phyloP scores from a whole-genome alignment of 2,113 vertebrate species.

The Tricholaema leucomelas region DNA sequence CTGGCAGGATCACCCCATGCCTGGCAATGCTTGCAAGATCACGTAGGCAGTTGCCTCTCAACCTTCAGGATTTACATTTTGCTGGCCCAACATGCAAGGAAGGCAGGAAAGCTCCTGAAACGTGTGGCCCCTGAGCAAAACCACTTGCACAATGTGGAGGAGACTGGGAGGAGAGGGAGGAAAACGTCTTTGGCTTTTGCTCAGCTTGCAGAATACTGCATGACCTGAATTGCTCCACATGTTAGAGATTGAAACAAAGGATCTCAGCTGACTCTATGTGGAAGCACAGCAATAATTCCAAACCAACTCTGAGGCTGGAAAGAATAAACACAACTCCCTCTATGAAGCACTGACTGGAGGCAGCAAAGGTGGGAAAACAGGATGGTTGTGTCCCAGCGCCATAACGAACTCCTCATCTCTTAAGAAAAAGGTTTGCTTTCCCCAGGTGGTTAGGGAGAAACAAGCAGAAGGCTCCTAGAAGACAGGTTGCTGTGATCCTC shows the following conservation, averaged over 20 bases:
- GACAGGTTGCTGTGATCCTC: neutral
- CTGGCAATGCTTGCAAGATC: neutral
- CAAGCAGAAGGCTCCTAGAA: neutral
- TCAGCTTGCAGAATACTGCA: neutral
- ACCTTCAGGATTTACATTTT: conserved; percentile 6
- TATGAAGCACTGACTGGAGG: neutral
- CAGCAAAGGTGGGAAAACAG: neutral
- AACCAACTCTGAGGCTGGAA: neutral
- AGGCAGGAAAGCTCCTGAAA: neutral
- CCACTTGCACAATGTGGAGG: neutral
- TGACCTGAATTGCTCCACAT: neutral
- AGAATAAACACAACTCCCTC: neutral
- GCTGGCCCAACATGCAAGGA: neutral
- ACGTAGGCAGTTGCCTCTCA: neutral
- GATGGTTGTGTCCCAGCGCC: neutral
- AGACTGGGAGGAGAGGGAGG: neutral
- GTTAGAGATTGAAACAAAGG: neutral
- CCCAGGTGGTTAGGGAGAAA: neutral
- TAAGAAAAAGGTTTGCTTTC: neutral
- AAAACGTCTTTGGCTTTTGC: neutral
- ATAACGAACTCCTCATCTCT: neutral
- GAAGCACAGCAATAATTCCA: neutral
- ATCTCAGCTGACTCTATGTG: neutral
- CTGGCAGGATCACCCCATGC: neutral
- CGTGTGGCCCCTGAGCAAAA: fast-evolving